Percentiles rank a stretch among this genome's conserved stretches.
These are phyloP conservation scores for Arge pagana DNA, from an alignment of 2,888 invertebrate genomes.

Conservation along the genomic window DNA sequence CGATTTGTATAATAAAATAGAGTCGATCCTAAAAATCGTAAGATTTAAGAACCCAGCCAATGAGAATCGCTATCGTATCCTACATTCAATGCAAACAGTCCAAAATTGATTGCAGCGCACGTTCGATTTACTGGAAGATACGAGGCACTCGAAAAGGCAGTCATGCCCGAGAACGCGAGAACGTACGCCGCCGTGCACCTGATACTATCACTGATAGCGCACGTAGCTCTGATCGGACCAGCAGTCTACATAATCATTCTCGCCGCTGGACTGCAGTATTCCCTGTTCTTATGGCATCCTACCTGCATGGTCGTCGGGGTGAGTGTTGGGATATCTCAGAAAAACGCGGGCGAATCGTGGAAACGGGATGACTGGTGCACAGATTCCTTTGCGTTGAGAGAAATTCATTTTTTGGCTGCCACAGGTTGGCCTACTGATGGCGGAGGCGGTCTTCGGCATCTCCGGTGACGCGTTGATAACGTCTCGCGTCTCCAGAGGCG, in stretches of 20 bases:
- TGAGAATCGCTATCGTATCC: too few relatives aligned
- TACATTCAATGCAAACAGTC: too few relatives aligned
- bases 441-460: slow-evolving; percentile 48
- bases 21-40: too few relatives aligned
- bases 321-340: slow-evolving; percentile 30
- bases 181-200: slow-evolving; percentile 40
- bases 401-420: not conserved
- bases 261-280: slow-evolving; percentile 33
- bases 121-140: too few relatives aligned
- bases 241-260: slow-evolving; percentile 48
- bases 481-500: slow-evolving; percentile 37
- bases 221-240: slow-evolving; percentile 46
- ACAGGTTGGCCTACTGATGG: slow-evolving; percentile 45
- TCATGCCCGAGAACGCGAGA: too few relatives aligned
- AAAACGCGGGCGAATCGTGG: not conserved
- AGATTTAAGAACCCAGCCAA: too few relatives aligned
- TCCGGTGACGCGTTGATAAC: slow-evolving; percentile 49
- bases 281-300: slow-evolving; percentile 52
- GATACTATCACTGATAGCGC: slow-evolving; percentile 40
- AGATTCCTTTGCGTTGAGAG: not conserved
- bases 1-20: too few relatives aligned
- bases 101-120: too few relatives aligned
- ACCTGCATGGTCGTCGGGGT: slow-evolving; percentile 51
- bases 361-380: not conserved
- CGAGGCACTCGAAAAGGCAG: too few relatives aligned